Percentiles rank a stretch among this genome's conserved stretches.
These are phyloP conservation scores for Periplaneta americana DNA, from an alignment of 1,140 invertebrate species.

Conservation along the genomic window DNA sequence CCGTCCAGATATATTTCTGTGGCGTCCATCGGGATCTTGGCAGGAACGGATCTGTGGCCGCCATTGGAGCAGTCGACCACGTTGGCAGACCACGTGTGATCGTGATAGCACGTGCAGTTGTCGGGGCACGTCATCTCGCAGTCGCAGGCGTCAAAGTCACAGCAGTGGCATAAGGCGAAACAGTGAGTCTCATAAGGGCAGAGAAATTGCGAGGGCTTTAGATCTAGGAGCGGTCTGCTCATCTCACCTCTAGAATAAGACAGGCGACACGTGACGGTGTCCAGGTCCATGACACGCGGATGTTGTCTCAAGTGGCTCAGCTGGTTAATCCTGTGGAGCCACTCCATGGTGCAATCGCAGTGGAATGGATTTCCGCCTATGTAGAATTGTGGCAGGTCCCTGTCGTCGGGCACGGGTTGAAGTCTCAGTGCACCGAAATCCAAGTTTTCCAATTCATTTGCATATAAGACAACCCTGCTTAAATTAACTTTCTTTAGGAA, in stretches of 20 bases:
- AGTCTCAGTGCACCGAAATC: constrained; percentile 65
- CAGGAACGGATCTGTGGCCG: constrained; percentile 37
- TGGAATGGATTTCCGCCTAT: constrained; percentile 75
- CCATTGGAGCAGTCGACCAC: constrained; percentile 44
- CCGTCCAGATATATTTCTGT: constrained; percentile 50
- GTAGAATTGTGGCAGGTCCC: constrained; percentile 67
- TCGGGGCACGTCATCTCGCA: constrained; percentile 50
- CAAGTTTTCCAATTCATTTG: constrained; percentile 66
- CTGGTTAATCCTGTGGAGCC: constrained; percentile 73
- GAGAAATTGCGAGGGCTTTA: constrained; percentile 52
- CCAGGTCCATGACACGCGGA: constrained; percentile 39
- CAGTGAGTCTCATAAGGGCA: constrained; percentile 54
- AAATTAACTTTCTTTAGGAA: constrained; percentile 64
- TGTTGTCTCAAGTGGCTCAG: constrained; percentile 47
- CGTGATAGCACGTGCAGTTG: constrained; percentile 47
- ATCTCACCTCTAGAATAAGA: constrained; percentile 27
- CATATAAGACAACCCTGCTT: constrained; percentile 66
- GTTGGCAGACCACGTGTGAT: constrained; percentile 46
- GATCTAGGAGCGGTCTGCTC: constrained; percentile 59
- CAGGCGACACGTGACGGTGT: constrained; percentile 34
- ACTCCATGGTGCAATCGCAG: constrained; percentile 82
- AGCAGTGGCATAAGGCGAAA: constrained; percentile 54
- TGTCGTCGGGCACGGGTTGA: constrained; percentile 54
- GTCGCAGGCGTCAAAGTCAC: constrained; percentile 54
- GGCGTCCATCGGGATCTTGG: constrained; percentile 50